Base-by-base conservation (phyloP, 2,113 vertebrate genomes). In the Prietella phreatophila region DNA sequence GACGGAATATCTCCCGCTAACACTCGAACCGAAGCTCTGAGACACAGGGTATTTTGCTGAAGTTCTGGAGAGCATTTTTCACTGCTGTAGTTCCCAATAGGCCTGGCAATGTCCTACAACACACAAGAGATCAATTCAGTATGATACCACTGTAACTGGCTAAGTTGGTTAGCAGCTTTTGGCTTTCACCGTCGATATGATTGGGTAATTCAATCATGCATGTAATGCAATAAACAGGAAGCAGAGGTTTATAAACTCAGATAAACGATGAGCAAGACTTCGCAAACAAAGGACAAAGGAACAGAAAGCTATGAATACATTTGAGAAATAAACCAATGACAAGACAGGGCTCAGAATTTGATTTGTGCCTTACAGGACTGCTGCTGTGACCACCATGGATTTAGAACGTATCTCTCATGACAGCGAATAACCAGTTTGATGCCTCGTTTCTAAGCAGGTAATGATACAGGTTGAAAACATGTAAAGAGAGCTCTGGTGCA, bases 41-140 rank as follows among this genome's bases (percentile, higher is more conserved):
- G 53, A 47, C 84, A 76, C 6, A 4, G 47, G 65, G 30, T 53
- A 3, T 42, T 61, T 27, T 82, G 1, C 20, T 17, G 55, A 56
- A 53, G 8, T 1, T 71, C 67, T 1, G 76, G 22, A 47, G 71
- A 60, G 56, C 84, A 39, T 61, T 58, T 30, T n/a, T 58, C 71
- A 15, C 22, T 42, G 69, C 84, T 85, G 84, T 39, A n/a, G 55
- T 76, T 85, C 25, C 84, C 67, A 1, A 19, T 42, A 8, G 39
- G 17, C 69, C 33, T 61, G 33, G 33, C 69, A 19, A 10, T 13
- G n/a, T 85, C 55, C 84, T 85, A 58, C n/a, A 85, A 85, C 55
- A 47, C 60, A 71, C 27, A 69, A 30, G 0, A 69, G 5, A n/a
- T 75, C 8, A 39, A 71, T 56, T 33, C 30, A 56, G 30, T n/a